Evolutionary conservation across 2,113 vertebrate species (phyloP), one percentile per base, ranked within the genome.

Genomic region (Philantomba maxwellii): DNA sequence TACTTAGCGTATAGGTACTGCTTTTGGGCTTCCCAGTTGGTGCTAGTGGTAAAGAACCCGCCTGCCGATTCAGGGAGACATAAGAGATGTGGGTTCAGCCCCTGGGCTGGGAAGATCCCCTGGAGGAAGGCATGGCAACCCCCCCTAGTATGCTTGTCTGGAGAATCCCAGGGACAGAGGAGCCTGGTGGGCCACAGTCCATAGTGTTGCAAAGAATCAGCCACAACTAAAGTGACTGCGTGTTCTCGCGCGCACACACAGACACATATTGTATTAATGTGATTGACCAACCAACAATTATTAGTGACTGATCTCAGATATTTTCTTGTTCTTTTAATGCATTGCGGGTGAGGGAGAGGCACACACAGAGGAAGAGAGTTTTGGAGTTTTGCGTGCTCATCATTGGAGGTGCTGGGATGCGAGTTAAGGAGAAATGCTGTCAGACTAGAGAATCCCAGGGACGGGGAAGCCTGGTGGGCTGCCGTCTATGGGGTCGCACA

Each of bases 241-340:
- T 62, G 28, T 75, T 73, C 0, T 0, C 0, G 0, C 1, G 0
- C 9, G 0, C 14, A 13, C 14, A 11, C 10, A 21, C 33, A 36
- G 2, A 21, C 64, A 36, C n/a, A 36, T 86, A 53, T 55, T 43
- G 25, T 60, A 4, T 80, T 16, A n/a, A 89, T 92, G 92, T 81
- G 75, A 75, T 39, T 28, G 5, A 39, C 19, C 33, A 64, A 45
- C 15, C 39, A 82, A 43, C 36, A 88, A 33, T 26, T 55, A 6
- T 17, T 39, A 57, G 33, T 51, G 39, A 81, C 25, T 51, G 6
- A 55, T 49, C 47, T 26, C 10, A 23, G 58, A 28, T 84, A 57
- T 43, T 94, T 23, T 57, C 12, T 49, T 73, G 9, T 8, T 62
- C 53, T 64, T 75, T 39, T 45, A 51, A 6, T 64, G 87, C 11